These are phyloP conservation scores for Nothocercus nigrocapillus DNA, from an alignment of 2,113 vertebrate species.

Conservation along the genomic window DNA sequence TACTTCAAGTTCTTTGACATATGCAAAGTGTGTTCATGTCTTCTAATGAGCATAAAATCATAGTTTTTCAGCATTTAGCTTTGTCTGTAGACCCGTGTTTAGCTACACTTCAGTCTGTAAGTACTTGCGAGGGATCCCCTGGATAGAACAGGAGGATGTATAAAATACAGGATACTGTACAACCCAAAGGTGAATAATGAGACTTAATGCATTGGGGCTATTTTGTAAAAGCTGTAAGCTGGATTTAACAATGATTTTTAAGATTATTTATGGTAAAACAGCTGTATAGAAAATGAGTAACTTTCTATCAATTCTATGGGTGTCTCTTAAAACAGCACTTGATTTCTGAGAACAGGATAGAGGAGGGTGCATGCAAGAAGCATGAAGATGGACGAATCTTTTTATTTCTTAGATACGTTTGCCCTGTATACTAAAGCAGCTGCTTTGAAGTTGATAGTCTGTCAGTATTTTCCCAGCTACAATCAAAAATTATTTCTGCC, in stretches of 20 bases:
- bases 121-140: neutral
- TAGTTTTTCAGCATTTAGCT: neutral
- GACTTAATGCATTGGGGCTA: slow-evolving; percentile 15
- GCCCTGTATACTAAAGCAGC: slow-evolving; percentile 54
- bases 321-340: slow-evolving; percentile 35
- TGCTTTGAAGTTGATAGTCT: slow-evolving; percentile 12
- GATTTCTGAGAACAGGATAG: slow-evolving; percentile 27
- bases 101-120: neutral
- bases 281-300: neutral
- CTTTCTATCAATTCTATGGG: slow-evolving; percentile 7
- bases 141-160: neutral
- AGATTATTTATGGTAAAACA: slow-evolving; percentile 61
- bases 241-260: slow-evolving; percentile 55
- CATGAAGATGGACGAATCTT: slow-evolving; percentile 22
- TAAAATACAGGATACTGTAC: slow-evolving; percentile 24
- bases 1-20: neutral
- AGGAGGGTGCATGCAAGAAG: neutral
- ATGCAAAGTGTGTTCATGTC: neutral
- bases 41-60: neutral
- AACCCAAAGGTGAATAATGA: slow-evolving; percentile 31
- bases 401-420: slow-evolving; percentile 26
- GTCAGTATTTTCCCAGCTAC: too few relatives aligned
- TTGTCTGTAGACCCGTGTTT: neutral
- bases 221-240: slow-evolving; percentile 30
- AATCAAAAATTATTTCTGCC: slow-evolving; percentile 22